These are phyloP conservation scores for Samia ricini DNA, from an alignment of 1,140 invertebrate species.

Conservation along the genomic window DNA sequence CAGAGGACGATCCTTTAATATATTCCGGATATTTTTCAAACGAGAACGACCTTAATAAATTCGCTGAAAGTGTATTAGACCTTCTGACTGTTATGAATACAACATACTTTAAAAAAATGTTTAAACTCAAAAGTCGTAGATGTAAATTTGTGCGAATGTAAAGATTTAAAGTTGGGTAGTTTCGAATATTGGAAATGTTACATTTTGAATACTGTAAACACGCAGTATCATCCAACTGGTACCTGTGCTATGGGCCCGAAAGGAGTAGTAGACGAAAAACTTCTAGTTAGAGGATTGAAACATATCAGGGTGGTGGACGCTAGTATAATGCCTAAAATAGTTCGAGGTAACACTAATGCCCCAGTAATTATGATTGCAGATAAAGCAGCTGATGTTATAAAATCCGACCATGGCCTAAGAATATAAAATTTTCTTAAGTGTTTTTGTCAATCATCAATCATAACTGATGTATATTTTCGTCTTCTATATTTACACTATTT, in stretches of 20 bases:
- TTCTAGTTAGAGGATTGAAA: constrained; percentile 74
- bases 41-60: constrained; percentile 84
- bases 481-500: too few relatives aligned
- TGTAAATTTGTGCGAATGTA: constrained; percentile 65
- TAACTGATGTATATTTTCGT: too few relatives aligned
- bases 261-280: constrained; percentile 76
- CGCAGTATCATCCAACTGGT: constrained; percentile 66
- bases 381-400: constrained; percentile 83
- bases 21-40: constrained; percentile 92
- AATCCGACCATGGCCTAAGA: constrained; percentile 39
- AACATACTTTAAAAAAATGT: constrained; percentile 73
- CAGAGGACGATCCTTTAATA: constrained; percentile 90
- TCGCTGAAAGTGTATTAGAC: constrained; percentile 87
- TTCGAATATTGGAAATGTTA: constrained; percentile 82
- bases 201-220: constrained; percentile 43
- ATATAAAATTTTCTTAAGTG: too few relatives aligned
- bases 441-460: too few relatives aligned
- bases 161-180: constrained; percentile 80
- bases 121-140: constrained; percentile 56
- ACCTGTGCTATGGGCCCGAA: constrained; percentile 81
- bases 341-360: constrained; percentile 53
- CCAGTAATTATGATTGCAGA: constrained; percentile 82
- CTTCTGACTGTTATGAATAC: constrained; percentile 76
- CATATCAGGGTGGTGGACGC: constrained; percentile 57
- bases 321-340: constrained; percentile 54